phyloP scores from a whole-genome alignment of 2,113 vertebrate species.

The Heptranchias perlo region DNA sequence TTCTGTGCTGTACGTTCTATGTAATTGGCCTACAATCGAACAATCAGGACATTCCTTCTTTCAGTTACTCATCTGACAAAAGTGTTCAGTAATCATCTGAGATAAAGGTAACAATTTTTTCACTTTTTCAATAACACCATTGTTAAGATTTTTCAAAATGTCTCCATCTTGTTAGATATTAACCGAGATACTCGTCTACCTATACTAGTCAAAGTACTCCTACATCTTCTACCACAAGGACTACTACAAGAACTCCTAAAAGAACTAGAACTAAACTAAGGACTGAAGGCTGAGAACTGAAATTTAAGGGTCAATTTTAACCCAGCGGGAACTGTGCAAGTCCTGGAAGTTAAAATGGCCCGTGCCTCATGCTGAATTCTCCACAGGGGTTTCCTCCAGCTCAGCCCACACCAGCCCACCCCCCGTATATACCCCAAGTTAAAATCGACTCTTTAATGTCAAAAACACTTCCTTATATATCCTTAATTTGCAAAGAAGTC shows the following conservation, averaged over 20 bases:
- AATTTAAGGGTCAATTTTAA: not conserved
- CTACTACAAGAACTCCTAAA: too few species aligned
- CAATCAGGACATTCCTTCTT: not conserved
- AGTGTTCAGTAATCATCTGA: not conserved
- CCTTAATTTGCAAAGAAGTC: not conserved
- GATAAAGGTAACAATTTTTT: not conserved
- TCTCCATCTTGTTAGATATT: not conserved
- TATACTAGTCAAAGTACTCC: not conserved
- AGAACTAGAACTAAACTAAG: not conserved
- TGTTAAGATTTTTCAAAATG: not conserved
- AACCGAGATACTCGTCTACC: not conserved
- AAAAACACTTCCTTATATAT: not conserved
- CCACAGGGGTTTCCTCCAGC: not conserved
- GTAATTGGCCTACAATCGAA: not conserved
- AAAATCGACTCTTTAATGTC: not conserved
- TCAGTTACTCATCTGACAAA: not conserved
- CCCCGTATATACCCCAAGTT: not conserved
- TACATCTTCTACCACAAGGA: not conserved
- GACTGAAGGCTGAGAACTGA: not conserved
- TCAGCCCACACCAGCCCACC: not conserved
- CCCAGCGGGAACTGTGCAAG: not conserved
- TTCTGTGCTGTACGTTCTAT: not conserved
- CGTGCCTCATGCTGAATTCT: not conserved
- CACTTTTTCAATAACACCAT: not conserved
- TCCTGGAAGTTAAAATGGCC: not conserved